A percentile compares a stretch with the other conserved stretches of the same genome.
These are phyloP conservation scores for Polyploca ridens DNA, from an alignment of 2,888 invertebrate species.

Conservation along the genomic window DNA sequence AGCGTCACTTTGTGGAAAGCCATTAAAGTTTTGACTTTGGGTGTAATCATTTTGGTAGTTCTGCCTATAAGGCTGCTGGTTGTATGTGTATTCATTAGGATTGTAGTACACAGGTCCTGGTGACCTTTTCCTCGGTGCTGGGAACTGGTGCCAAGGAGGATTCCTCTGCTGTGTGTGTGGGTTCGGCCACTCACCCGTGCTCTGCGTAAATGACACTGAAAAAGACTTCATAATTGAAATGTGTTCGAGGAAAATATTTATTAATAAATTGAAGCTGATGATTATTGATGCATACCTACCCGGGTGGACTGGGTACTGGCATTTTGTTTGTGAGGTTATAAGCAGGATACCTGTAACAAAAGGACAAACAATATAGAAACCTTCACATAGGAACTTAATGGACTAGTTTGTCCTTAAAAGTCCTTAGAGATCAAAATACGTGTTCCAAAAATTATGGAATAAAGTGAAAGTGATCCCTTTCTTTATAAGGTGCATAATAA, in stretches of 20 bases:
- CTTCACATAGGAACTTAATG: too few species aligned
- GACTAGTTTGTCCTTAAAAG: too few species aligned
- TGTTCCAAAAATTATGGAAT: too few species aligned
- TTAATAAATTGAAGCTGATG: slow-evolving; percentile 12
- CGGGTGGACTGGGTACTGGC: slow-evolving; percentile 71
- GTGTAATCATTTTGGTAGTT: slow-evolving; percentile 25
- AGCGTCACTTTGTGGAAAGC: slow-evolving; percentile 54
- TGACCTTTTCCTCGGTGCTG: slow-evolving; percentile 73
- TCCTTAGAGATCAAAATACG: too few species aligned
- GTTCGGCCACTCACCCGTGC: slow-evolving; percentile 58
- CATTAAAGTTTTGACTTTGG: slow-evolving; percentile 27
- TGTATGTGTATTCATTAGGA: slow-evolving; percentile 38
- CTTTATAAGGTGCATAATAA: not conserved
- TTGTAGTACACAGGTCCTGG: slow-evolving; percentile 46
- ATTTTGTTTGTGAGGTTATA: slow-evolving; percentile 49
- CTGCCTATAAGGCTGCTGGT: slow-evolving; percentile 43
- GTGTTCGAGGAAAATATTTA: slow-evolving; percentile 20
- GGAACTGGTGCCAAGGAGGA: slow-evolving; percentile 73
- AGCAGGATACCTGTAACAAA: slow-evolving; percentile 67
- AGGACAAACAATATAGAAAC: slow-evolving; percentile 7
- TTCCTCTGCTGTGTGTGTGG: slow-evolving; percentile 59
- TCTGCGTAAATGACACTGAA: slow-evolving; percentile 66
- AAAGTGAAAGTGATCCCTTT: not conserved
- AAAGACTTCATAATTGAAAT: slow-evolving; percentile 26
- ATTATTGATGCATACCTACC: slow-evolving; percentile 82